A percentile compares a stretch with the other conserved stretches of the same genome.
Conservation (phyloP, 2,888 invertebrate species). For the Electrophaes corylata region DNA sequence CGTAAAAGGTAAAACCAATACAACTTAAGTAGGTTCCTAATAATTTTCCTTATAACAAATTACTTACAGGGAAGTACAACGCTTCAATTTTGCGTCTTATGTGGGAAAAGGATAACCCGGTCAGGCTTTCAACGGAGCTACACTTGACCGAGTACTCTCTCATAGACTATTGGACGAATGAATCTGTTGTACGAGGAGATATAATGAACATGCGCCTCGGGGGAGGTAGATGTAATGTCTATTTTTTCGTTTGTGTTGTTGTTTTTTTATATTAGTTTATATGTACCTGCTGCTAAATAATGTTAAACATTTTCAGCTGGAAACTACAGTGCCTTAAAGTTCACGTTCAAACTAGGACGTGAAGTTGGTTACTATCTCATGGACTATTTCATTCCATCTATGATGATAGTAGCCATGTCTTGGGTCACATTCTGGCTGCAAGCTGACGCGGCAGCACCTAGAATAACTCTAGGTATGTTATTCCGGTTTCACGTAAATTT, state of each 20-base stretch:
- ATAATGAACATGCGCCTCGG: constrained; percentile 87
- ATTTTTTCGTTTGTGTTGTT: constrained; percentile 50
- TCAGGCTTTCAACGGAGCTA: constrained; percentile 89
- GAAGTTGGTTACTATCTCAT: constrained; percentile 94
- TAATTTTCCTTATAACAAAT: constrained; percentile 38
- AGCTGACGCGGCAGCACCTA: constrained; percentile 92
- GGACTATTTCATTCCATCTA: constrained; percentile 95
- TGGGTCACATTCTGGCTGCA: constrained; percentile 97
- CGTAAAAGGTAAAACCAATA: neutral
- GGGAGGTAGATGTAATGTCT: constrained; percentile 86
- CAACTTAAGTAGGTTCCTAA: constrained; percentile 17
- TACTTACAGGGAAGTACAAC: constrained; percentile 90
- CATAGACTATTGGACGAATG: constrained; percentile 88
- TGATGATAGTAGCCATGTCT: constrained; percentile 93
- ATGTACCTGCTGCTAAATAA: neutral
- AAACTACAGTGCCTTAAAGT: constrained; percentile 91
- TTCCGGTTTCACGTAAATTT: neutral
- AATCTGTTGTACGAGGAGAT: constrained; percentile 88
- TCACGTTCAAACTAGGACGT: constrained; percentile 90
- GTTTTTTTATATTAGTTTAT: neutral
- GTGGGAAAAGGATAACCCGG: constrained; percentile 90
- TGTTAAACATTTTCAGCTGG: constrained; percentile 85
- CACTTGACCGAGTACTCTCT: constrained; percentile 93
- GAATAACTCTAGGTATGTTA: constrained; percentile 89
- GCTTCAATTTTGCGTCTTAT: constrained; percentile 88